Percentiles rank a stretch among this genome's conserved stretches.
Evolutionary conservation across 2,113 vertebrate species (phyloP).

Genomic region (Dasypus novemcinctus): DNA sequence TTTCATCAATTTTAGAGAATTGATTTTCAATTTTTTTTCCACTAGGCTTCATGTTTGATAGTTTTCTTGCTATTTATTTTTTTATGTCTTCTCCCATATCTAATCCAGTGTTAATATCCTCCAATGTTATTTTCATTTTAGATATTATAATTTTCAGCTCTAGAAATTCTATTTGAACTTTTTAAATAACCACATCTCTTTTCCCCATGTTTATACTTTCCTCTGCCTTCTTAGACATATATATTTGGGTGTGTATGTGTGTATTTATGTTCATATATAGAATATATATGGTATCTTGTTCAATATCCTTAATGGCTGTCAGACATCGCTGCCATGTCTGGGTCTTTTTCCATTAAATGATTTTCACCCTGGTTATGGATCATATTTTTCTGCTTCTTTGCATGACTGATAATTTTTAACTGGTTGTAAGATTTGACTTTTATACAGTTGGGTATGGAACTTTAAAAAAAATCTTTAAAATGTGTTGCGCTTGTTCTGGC

Average conservation of each 20-base stretch:
- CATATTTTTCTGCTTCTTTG: not conserved
- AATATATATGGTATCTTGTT: not conserved
- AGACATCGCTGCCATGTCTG: not conserved
- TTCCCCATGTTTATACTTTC: not conserved
- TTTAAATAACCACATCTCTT: not conserved
- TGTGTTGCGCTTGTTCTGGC: not conserved
- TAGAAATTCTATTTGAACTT: not conserved
- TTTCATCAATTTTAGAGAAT: not conserved
- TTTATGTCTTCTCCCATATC: not conserved
- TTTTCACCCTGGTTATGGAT: not conserved
- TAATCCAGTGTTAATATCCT: not conserved
- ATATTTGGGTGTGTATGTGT: too few relatives aligned
- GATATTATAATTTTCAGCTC: not conserved
- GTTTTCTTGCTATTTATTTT: not conserved
- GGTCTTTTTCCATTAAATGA: not conserved
- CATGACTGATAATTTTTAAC: not conserved
- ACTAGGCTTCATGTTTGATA: not conserved
- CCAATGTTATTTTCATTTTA: not conserved
- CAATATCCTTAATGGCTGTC: not conserved
- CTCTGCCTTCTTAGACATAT: not conserved
- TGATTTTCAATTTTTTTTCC: not conserved
- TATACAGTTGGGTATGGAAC: too few relatives aligned
- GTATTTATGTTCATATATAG: not conserved
- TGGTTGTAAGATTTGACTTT: not conserved
- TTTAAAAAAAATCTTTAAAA: not conserved